These are phyloP conservation scores for Romanomermis culicivorax DNA, from an alignment of 2,888 invertebrate species.

Conservation along the genomic window DNA sequence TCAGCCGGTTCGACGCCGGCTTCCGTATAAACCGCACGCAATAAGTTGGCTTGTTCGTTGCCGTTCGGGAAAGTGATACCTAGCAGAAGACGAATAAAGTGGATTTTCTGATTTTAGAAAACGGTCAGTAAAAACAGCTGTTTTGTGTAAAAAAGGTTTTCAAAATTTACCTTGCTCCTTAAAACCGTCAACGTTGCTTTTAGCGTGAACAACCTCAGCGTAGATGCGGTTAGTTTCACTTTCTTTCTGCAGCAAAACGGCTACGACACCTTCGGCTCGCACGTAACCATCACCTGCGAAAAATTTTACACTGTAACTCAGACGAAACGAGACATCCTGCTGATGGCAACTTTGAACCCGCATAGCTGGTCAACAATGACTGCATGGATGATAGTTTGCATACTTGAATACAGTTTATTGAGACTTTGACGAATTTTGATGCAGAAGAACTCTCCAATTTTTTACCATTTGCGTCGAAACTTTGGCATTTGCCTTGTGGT, in stretches of 20 bases:
- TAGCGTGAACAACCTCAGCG: conserved; percentile 46
- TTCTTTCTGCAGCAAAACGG: conserved; percentile 23
- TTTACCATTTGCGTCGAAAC: conserved; percentile 59
- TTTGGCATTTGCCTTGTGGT: conserved; percentile 64
- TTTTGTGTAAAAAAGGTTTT: too few species aligned
- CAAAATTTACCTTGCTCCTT: conserved; percentile 54
- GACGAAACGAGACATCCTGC: too few species aligned
- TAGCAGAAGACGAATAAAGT: too few species aligned
- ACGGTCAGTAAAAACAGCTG: too few species aligned
- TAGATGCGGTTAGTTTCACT: conserved; percentile 24
- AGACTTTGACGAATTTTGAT: neutral
- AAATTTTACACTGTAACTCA: too few species aligned
- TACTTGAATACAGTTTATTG: neutral
- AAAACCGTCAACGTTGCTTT: conserved; percentile 73
- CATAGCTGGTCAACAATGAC: too few species aligned
- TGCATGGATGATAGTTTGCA: too few species aligned
- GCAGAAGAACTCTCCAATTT: neutral
- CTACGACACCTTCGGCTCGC: conserved; percentile 27
- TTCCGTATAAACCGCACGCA: conserved; percentile 46
- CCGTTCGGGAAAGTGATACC: conserved; percentile 33
- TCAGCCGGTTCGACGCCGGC: conserved; percentile 47
- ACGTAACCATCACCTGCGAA: conserved; percentile 25
- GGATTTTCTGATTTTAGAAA: too few species aligned
- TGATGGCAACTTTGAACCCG: too few species aligned
- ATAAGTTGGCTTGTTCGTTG: conserved; percentile 43